Evolutionary conservation across 2,888 invertebrate genomes (phyloP).

Genomic region (Leucania comma): DNA sequence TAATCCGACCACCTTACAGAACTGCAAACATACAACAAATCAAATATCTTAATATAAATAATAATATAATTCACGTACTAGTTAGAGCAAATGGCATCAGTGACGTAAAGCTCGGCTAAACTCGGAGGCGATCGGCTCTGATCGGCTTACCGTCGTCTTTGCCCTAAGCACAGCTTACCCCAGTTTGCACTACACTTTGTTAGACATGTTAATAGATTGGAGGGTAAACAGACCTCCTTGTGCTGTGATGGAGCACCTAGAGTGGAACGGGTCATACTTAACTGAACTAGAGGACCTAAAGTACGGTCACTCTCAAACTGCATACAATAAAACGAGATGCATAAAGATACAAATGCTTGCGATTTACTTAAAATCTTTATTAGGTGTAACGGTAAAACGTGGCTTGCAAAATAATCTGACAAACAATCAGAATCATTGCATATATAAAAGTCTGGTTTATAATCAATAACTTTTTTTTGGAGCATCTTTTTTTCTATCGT

Average conservation of each 20-base stretch:
- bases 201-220: slow-evolving; percentile 49
- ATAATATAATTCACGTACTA: slow-evolving; percentile 35
- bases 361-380: no score
- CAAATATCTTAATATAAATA: slow-evolving; percentile 35
- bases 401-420: no score
- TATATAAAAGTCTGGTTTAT: no score
- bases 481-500: no score
- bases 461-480: no score
- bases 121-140: slow-evolving; percentile 40
- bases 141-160: slow-evolving; percentile 52
- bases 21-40: slow-evolving; percentile 7
- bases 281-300: no score
- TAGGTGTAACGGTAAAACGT: no score
- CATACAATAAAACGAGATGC: no score
- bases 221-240: slow-evolving; percentile 23
- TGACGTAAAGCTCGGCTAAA: slow-evolving; percentile 46
- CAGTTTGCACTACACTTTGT: slow-evolving; percentile 37
- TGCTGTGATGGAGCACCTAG: neutral
- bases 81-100: slow-evolving; percentile 29
- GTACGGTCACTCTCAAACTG: no score
- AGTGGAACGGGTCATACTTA: neutral
- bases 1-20: slow-evolving; percentile 16
- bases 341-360: no score
- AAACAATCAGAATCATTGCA: no score
- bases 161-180: slow-evolving; percentile 57